Conservation (phyloP, 2,113 vertebrate species). For the Myxocyprinus asiaticus region DNA sequence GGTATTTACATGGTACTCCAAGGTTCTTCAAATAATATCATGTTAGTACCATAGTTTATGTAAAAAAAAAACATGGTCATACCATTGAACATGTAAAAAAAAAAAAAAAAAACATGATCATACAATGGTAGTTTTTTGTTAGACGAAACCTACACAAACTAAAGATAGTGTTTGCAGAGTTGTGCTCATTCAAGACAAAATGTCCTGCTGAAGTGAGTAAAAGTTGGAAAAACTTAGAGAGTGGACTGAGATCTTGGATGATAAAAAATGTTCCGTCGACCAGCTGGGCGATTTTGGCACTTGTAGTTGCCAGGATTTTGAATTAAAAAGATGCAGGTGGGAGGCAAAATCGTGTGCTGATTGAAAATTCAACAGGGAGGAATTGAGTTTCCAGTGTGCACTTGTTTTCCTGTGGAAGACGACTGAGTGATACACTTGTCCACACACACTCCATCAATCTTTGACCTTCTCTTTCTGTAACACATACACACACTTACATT, state of each 20-base stretch:
- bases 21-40: too few species aligned
- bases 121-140: not conserved
- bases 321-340: constrained; percentile 8
- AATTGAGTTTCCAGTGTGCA: constrained; percentile 17
- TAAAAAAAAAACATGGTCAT: too few species aligned
- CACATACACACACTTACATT: constrained; percentile 6
- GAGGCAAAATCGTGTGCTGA: constrained; percentile 31
- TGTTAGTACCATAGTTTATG: too few species aligned
- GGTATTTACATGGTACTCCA: too few species aligned
- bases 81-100: too few species aligned
- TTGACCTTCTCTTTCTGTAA: constrained; percentile 35
- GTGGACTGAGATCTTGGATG: constrained; percentile 22
- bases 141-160: not conserved
- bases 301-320: constrained; percentile 33
- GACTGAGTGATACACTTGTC: constrained; percentile 5
- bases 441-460: not conserved
- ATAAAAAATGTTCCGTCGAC: constrained; percentile 17
- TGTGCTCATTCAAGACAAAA: constrained; percentile 1
- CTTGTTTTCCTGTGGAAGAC: constrained; percentile 8
- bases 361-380: constrained; percentile 37
- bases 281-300: constrained; percentile 23
- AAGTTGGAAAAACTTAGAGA: not conserved
- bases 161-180: not conserved
- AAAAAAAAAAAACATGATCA: not conserved
- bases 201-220: not conserved